A percentile compares a stretch with the other conserved stretches of the same genome.
Conservation (phyloP, 2,888 invertebrate species). For the Aphidoletes aphidimyza region DNA sequence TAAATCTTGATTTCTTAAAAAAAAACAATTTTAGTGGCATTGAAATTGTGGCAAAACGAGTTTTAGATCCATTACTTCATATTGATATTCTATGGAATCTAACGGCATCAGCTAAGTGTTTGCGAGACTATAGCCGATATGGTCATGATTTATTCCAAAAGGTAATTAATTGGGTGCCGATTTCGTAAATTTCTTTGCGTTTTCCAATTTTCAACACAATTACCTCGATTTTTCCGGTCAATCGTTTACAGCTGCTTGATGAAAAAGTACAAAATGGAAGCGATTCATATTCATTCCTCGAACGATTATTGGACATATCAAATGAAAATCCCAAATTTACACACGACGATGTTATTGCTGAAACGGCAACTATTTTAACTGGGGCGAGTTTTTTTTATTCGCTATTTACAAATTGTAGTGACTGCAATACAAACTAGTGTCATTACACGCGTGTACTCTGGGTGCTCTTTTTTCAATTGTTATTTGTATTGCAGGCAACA, state of each 20-base stretch:
- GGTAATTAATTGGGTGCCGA: not conserved
- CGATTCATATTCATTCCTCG: slow-evolving; percentile 11
- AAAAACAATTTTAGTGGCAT: not conserved
- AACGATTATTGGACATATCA: not conserved
- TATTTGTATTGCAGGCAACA: slow-evolving; percentile 1
- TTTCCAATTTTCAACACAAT: too few relatives aligned
- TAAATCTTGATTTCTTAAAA: not conserved
- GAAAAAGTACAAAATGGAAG: not conserved
- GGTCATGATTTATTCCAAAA: not conserved
- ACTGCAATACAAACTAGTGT: too few relatives aligned
- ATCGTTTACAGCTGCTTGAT: not conserved
- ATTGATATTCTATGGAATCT: slow-evolving; percentile 15
- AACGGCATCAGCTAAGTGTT: not conserved
- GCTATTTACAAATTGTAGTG: too few relatives aligned
- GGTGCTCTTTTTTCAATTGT: too few relatives aligned
- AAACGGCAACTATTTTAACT: slow-evolving; percentile 34
- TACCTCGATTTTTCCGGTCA: too few relatives aligned
- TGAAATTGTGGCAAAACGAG: not conserved
- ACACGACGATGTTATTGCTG: slow-evolving; percentile 5
- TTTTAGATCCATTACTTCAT: not conserved
- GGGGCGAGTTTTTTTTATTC: not conserved
- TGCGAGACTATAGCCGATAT: not conserved
- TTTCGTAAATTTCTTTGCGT: not conserved
- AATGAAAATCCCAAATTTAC: slow-evolving; percentile 33
- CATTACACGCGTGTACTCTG: too few relatives aligned